A percentile compares a stretch with the other conserved stretches of the same genome.
phyloP scores from a whole-genome alignment of 2,888 invertebrate genomes.

The Labia minor region DNA sequence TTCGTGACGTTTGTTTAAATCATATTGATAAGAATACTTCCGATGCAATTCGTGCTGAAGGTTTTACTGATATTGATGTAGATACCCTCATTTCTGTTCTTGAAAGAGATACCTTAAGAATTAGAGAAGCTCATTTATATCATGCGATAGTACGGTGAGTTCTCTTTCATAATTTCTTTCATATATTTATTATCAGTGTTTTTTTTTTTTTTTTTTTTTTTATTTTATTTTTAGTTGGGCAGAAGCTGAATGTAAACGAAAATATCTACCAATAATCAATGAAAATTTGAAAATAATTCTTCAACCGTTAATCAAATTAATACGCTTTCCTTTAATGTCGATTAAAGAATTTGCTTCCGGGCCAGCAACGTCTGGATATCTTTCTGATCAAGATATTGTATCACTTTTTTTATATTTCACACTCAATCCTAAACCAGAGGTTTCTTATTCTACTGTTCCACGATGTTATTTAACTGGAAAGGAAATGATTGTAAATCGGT shows the following conservation, averaged over 20 bases:
- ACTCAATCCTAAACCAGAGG: conserved; percentile 60
- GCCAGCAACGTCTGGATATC: conserved; percentile 60
- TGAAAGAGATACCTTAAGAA: conserved; percentile 65
- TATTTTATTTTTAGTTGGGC: conserved; percentile 47
- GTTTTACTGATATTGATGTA: conserved; percentile 70
- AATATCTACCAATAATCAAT: conserved; percentile 51
- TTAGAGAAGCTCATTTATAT: conserved; percentile 67
- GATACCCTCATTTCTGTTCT: conserved; percentile 66
- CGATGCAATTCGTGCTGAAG: conserved; percentile 67
- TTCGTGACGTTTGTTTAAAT: conserved; percentile 69
- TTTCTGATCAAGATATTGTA: conserved; percentile 66
- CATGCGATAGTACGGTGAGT: conserved; percentile 51
- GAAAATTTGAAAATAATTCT: conserved; percentile 58
- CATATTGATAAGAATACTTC: conserved; percentile 74
- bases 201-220: too few species aligned
- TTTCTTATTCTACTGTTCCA: conserved; percentile 58
- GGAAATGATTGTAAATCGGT: conserved; percentile 60
- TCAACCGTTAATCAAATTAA: conserved; percentile 57
- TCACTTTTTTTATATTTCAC: conserved; percentile 59
- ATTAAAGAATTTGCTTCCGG: conserved; percentile 74
- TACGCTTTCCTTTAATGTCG: conserved; percentile 74
- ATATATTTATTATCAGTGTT: not conserved
- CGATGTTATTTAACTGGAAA: conserved; percentile 69
- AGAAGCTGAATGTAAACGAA: conserved; percentile 59
- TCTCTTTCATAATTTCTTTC: not conserved